Evolutionary conservation across 2,113 vertebrate genomes (phyloP), one percentile per base, ranked within the genome.

Genomic region (Nibea coibor): DNA sequence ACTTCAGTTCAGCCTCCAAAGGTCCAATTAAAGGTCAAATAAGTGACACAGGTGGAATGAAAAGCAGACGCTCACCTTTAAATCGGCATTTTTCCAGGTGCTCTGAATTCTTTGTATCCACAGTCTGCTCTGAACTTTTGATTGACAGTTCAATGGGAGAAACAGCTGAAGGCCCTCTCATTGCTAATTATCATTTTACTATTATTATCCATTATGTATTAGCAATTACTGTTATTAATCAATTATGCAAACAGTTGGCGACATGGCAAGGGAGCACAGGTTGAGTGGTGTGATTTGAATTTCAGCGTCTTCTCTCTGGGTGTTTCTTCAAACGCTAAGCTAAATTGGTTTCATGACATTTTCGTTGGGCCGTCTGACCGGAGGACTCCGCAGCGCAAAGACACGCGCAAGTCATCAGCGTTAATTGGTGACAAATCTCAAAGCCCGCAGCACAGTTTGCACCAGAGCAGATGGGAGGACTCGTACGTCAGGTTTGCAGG

Each of bases 181-280:
- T n/a, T 39, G 72, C 63, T 39, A 85, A 83, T 89, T 31, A 84
- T 5, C 43, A 75, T 75, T 82, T 61, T 54, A 47, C 50, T 63
- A 80, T 88, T 82, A 91, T 87, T 88, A 89, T 78, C 80, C 83
- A 87, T 85, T 80, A 90, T 88, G 81, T 53, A 88, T 86, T 82
- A 83, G 83, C 82, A 72, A 87, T 88, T 82, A 86, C 53, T 72
- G 22, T 57, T 71, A 85, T 76, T 86, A 72, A 88, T 89, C 83
- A 89, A 82, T 89, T 90, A 84, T 74, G 74, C 73, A 75, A 48
- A 68, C 50, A 45, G 76, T 80, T 54, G 48, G 74, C 28, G 61
- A 67, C 74, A n/a, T 17, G 59, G 57, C 8, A 15, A 75, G 51
- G 35, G 66, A 20, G 63, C 28, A 54, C 70, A 19, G 64, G 80